A percentile compares a stretch with the other conserved stretches of the same genome.
Conservation (phyloP, 2,113 vertebrate species). For the Loxodonta africana region DNA sequence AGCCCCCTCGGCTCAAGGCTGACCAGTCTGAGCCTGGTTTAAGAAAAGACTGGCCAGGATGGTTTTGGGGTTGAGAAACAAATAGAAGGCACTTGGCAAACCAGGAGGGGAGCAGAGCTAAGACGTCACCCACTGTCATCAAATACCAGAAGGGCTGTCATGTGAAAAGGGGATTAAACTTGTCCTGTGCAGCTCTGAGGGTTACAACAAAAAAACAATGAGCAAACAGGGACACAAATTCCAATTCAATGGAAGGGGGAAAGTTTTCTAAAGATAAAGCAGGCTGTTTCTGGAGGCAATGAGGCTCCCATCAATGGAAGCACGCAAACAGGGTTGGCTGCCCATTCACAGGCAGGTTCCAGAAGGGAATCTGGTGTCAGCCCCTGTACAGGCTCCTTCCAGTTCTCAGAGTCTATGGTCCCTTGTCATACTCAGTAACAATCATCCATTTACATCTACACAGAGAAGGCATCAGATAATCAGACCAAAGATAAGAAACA, state of each 20-base stretch:
- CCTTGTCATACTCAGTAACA: not conserved
- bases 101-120: not conserved
- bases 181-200: not conserved
- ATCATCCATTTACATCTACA: not conserved
- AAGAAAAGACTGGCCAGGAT: not conserved
- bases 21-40: not conserved
- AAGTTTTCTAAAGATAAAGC: not conserved
- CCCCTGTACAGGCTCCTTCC: not conserved
- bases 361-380: not conserved
- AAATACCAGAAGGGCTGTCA: slow-evolving; percentile 1
- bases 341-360: not conserved
- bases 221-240: slow-evolving; percentile 7
- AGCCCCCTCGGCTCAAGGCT: not conserved
- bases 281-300: not conserved
- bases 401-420: not conserved
- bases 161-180: slow-evolving; percentile 47
- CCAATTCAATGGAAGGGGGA: not conserved
- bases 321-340: not conserved
- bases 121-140: not conserved
- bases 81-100: not conserved
- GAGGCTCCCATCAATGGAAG: not conserved
- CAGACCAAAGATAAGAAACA: not conserved
- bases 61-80: not conserved
- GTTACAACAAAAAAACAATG: not conserved
- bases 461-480: not conserved